These are phyloP conservation scores for Bombus haemorrhoidalis DNA, from an alignment of 1,140 invertebrate genomes.

Conservation along the genomic window DNA sequence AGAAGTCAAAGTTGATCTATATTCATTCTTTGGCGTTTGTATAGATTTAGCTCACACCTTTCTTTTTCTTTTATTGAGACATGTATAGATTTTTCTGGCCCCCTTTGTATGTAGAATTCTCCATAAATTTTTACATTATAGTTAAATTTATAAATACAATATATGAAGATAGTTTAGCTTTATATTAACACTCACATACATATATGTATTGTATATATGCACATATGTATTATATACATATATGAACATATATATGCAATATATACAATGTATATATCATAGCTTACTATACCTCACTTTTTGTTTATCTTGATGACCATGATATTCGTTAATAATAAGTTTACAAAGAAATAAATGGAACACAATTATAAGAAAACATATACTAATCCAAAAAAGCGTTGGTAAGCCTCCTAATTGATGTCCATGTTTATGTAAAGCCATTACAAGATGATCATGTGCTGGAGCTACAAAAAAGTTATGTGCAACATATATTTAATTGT, in stretches of 20 bases:
- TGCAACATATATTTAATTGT: not conserved
- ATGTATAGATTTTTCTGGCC: no score
- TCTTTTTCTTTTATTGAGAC: no score
- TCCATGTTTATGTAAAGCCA: slow-evolving; percentile 96
- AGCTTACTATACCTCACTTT: slow-evolving; percentile 86
- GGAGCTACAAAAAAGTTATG: slow-evolving; percentile 86
- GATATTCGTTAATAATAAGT: slow-evolving; percentile 96
- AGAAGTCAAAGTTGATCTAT: no score
- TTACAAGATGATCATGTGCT: slow-evolving; percentile 95
- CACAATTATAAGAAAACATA: slow-evolving; percentile 93
- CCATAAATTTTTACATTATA: not conserved
- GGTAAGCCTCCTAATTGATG: slow-evolving; percentile 95
- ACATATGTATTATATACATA: not conserved
- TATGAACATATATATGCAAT: slow-evolving; percentile 51
- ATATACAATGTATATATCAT: slow-evolving; percentile 75
- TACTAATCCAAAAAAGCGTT: slow-evolving; percentile 95
- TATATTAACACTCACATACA: not conserved
- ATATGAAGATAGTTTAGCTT: not conserved
- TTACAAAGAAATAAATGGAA: slow-evolving; percentile 98
- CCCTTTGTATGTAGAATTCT: not conserved
- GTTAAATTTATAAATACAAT: not conserved
- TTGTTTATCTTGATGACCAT: slow-evolving; percentile 86
- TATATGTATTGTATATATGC: not conserved
- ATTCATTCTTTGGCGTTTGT: no score
- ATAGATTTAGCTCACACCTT: no score